Evolutionary conservation across 2,113 vertebrate species (phyloP), one percentile per base, ranked within the genome.

Genomic region (Myodes glareolus): DNA sequence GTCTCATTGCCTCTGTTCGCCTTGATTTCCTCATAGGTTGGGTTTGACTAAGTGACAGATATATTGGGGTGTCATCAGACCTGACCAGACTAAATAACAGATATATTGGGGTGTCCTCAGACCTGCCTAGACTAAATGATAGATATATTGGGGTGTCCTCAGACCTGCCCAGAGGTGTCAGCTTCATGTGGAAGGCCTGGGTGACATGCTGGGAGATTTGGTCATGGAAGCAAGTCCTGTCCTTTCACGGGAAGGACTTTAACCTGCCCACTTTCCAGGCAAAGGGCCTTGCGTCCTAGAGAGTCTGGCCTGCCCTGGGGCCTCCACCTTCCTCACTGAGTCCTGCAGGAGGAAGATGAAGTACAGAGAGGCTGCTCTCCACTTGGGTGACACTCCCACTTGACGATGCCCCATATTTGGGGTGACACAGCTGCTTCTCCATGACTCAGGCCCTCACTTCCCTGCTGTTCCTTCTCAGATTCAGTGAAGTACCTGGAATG

Each of bases 401-500:
- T 19, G 3, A 67, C 63, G 50, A 21, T 50, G 1, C 8, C 7
- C 39, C 39, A 29, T 16, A 14, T 55, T 65, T 19, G 10, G 58
- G 82, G 36, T 21, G 63, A 76, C 75, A 50, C 36, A 39, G 81
- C 81, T 25, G 81, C 81, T 25, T 65, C 76, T 82, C 5, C 52
- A 39, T 3, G 73, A 33, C 84, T 27, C 50, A 13, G 11, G 87
- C 39, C 67, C 33, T n/a, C 73, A 45, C 11, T 7, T 19, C 58
- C 31, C 39, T 16, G 17, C 19, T 9, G 6, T 29, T 42, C 13
- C 21, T 7, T 12, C 70, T 55, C 98, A 99, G 99, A 99, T 88
- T 99, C 99, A 0, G 99, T 99, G 92, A 99, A 99, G 72, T 99
- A 99, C 96, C 98, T 99, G 27, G 99, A 99, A 97, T 99, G 99